Evolutionary conservation across 2,113 vertebrate species (phyloP).

Genomic region (Oenanthe melanoleuca): DNA sequence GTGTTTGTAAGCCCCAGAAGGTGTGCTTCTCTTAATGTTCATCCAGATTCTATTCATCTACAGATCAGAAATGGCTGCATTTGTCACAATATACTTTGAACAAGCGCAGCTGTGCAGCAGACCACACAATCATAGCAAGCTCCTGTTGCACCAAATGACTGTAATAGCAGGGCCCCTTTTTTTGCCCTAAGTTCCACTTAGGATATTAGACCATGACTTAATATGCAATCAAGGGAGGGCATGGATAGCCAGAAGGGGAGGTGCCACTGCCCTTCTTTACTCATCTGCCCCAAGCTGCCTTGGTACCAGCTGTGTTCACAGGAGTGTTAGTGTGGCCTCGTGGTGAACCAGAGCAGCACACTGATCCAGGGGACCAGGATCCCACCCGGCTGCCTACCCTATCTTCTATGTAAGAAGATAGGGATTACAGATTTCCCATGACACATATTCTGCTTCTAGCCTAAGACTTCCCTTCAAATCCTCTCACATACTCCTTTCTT

Average conservation of each 20-base stretch:
- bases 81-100: background rate
- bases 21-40: background rate
- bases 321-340: accelerated
- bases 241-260: background rate
- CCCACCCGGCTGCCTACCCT: background rate
- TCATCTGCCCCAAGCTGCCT: background rate
- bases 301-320: background rate
- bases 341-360: background rate
- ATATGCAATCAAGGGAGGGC: accelerated
- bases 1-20: background rate
- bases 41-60: background rate
- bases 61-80: background rate
- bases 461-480: background rate
- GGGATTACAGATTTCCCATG: background rate
- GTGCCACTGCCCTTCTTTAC: background rate
- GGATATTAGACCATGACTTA: background rate
- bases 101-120: background rate
- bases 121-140: background rate
- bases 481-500: background rate
- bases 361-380: background rate
- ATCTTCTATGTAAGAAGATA: background rate
- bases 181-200: background rate
- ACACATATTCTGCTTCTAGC: background rate
- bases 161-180: background rate
- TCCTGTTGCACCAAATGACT: background rate